Percentiles rank a stretch among this genome's conserved stretches.
Conservation (phyloP, 2,888 invertebrate genomes). For the Eumacrocentrus americanus region DNA sequence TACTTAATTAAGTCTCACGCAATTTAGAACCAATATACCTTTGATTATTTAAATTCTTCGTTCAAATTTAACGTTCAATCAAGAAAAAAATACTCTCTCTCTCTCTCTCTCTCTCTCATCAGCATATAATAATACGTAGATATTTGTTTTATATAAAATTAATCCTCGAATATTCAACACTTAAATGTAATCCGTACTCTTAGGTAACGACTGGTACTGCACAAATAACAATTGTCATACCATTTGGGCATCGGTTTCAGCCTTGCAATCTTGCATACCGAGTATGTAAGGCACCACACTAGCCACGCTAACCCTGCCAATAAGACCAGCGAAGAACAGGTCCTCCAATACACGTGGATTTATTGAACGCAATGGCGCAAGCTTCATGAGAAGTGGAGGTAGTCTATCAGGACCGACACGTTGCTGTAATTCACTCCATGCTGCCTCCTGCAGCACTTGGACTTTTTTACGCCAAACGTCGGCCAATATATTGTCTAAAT, state of each 20-base stretch:
- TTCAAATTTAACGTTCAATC: background rate
- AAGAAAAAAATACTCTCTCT: background rate
- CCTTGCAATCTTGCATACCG: slow-evolving; percentile 62
- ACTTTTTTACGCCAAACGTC: slow-evolving; percentile 62
- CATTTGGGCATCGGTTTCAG: slow-evolving; percentile 58
- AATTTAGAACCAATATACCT: background rate
- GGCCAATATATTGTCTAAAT: slow-evolving; percentile 55
- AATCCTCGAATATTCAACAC: slow-evolving; percentile 15
- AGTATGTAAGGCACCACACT: slow-evolving; percentile 93
- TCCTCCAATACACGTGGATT: slow-evolving; percentile 83
- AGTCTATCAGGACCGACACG: slow-evolving; percentile 65
- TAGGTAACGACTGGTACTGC: slow-evolving; percentile 41
- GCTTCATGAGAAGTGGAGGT: slow-evolving; percentile 71
- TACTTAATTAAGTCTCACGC: slow-evolving; percentile 12
- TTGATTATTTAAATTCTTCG: background rate
- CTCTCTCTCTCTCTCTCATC: background rate
- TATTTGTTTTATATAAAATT: slow-evolving; percentile 13
- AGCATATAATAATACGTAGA: background rate
- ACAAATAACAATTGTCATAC: slow-evolving; percentile 50
- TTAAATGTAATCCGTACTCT: slow-evolving; percentile 25
- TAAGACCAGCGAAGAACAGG: slow-evolving; percentile 88
- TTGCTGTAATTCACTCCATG: slow-evolving; percentile 63
- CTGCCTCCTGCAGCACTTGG: slow-evolving; percentile 64
- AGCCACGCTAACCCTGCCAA: slow-evolving; percentile 93
- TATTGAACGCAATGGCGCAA: slow-evolving; percentile 76